Conservation (phyloP, 2,113 vertebrate species). For the Aix galericulata region DNA sequence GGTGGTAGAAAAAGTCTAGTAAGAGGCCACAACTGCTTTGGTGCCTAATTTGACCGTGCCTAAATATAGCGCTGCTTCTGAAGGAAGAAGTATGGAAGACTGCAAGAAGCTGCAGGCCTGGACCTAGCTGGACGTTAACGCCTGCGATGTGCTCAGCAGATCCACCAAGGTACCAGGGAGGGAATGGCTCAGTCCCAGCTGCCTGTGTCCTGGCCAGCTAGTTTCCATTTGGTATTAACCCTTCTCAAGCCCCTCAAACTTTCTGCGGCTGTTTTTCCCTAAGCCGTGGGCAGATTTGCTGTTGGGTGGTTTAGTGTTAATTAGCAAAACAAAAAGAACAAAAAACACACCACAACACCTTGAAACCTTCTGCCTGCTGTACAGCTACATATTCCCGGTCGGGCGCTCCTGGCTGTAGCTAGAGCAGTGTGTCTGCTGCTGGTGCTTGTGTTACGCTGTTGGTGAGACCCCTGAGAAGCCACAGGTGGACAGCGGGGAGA, state of each 20-base stretch:
- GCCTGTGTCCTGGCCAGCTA: background rate
- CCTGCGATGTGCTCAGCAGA: background rate
- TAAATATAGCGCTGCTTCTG: background rate
- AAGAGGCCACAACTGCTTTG: background rate
- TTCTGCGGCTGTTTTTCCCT: background rate
- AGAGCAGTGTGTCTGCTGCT: accelerated
- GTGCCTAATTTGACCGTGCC: background rate
- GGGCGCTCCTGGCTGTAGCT: background rate
- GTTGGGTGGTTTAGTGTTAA: background rate
- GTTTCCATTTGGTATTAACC: background rate
- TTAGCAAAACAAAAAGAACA: background rate
- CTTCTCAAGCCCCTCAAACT: background rate
- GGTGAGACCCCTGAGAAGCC: background rate
- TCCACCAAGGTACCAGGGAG: background rate
- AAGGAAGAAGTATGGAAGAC: too few species aligned
- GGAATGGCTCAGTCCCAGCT: too few species aligned
- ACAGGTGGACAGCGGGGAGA: background rate
- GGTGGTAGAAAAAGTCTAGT: background rate
- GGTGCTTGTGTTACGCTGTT: background rate
- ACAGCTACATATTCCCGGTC: background rate
- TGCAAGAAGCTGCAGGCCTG: accelerated
- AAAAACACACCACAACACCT: too few species aligned
- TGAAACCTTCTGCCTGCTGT: background rate
- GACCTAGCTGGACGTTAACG: background rate
- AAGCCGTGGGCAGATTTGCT: background rate